phyloP scores from a whole-genome alignment of 2,888 invertebrate genomes.

The Lasioglossum morio region DNA sequence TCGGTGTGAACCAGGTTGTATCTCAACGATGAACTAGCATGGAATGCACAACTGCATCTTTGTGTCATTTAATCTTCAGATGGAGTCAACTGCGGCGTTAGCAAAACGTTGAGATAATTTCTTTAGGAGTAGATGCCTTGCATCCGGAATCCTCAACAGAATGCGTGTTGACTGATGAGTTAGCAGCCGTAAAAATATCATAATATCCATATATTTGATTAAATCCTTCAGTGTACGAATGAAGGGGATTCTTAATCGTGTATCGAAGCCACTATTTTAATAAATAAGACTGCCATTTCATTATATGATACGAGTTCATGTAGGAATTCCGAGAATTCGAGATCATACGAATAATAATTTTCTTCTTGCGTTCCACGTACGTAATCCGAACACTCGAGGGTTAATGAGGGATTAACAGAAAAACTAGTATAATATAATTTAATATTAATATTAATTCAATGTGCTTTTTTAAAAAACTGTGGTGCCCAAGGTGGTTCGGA shows the following conservation, averaged over 20 bases:
- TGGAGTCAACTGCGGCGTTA: not conserved
- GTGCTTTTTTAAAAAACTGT: too few species aligned
- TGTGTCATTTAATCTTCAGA: slow-evolving; percentile 2
- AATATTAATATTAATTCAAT: not conserved
- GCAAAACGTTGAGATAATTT: slow-evolving; percentile 1
- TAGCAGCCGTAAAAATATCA: not conserved
- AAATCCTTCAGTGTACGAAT: not conserved
- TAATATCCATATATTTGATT: not conserved
- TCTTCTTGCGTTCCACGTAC: not conserved
- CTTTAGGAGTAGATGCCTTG: not conserved
- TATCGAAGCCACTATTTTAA: not conserved
- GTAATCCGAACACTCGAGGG: too few species aligned
- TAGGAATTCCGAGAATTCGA: not conserved
- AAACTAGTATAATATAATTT: not conserved
- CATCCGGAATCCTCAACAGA: not conserved
- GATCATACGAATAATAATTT: not conserved
- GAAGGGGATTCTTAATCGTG: not conserved
- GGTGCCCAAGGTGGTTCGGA: too few species aligned
- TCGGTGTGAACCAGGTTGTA: not conserved
- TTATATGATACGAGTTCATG: too few species aligned
- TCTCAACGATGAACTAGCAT: not conserved
- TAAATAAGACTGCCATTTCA: not conserved
- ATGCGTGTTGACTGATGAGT: too few species aligned
- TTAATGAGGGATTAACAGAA: not conserved
- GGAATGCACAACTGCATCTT: not conserved